Base-by-base conservation (phyloP, 1,140 invertebrate genomes). In the Zaprionus inermis region DNA sequence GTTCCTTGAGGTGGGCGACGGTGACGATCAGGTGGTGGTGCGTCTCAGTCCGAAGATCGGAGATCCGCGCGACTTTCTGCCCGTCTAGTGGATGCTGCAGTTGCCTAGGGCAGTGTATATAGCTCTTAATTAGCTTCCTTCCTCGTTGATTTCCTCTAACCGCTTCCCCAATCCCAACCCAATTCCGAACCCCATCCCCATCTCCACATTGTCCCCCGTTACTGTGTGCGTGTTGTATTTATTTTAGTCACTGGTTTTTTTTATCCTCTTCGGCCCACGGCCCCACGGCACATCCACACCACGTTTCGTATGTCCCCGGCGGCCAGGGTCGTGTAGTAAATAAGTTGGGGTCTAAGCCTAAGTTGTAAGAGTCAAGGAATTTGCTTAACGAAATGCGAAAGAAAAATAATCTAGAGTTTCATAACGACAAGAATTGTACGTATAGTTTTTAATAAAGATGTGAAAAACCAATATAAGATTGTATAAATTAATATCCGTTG, bases 1-100 rank as follows among this genome's bases (percentile, higher is more conserved):
- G 12, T 97, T 97, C 79, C 92, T 97, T 4, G 96, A 97, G 90
- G 96, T 97, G 3, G 96, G 96, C 24, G 95, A 96, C n/a, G 95
- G 94, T 57, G 95, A 95, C 30, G 95, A 94, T 58, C 95, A 95
- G 92, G 95, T 97, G 1, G 96, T 96, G 82, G 93, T 97, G 73
- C 94, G 95, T 76, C 96, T 97, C 78, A 94, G 95, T 65, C 96
- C 96, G 0, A 96, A 96, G 93, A 94, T 95, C 49, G 96, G 96
- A 2, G 96, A 97, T 91, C 95, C 95, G 52, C 94, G 95, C 55
- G 94, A 95, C 91, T 97, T 97, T 88, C 91, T 96, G 67, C 94
- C 95, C 24, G 94, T 97, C 1, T 95, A 36, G 68, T 12, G 14
- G n/a, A n/a, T n/a, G 16, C 51, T 28, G 24, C 24, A 28, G 24